Evolutionary conservation across 2,888 invertebrate species (phyloP).

Genomic region (Piscicola geometra): DNA sequence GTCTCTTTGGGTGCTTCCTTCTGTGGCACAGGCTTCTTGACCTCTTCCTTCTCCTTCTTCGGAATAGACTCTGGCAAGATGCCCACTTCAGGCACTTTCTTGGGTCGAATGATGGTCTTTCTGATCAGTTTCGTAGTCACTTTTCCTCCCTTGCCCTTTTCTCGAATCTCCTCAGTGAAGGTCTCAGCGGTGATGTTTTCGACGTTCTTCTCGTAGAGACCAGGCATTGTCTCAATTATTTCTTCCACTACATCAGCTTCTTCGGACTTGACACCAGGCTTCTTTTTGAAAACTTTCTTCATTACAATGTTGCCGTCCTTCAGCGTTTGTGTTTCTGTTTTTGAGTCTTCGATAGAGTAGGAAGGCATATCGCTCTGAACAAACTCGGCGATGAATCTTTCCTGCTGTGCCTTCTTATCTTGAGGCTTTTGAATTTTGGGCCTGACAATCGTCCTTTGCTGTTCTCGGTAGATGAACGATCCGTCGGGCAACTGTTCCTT

Average conservation of each 20-base stretch:
- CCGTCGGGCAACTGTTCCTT: constrained; percentile 8
- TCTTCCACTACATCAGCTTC: constrained; percentile 29
- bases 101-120: constrained; percentile 20
- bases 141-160: constrained; percentile 15
- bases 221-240: constrained; percentile 9
- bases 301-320: constrained; percentile 13
- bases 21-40: not conserved
- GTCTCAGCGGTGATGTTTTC: constrained; percentile 2
- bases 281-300: constrained; percentile 20
- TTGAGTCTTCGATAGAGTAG: not conserved
- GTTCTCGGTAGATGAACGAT: not conserved
- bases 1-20: not conserved
- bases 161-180: not conserved
- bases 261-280: not conserved
- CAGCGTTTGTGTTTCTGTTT: not conserved
- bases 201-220: constrained; percentile 14
- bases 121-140: not conserved
- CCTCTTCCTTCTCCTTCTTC: not conserved
- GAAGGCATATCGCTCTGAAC: constrained; percentile 18
- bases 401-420: constrained; percentile 15
- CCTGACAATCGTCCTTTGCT: not conserved
- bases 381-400: constrained; percentile 14
- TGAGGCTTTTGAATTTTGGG: not conserved
- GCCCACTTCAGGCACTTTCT: not conserved
- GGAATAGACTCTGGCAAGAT: not conserved